Percentiles rank a stretch among this genome's conserved stretches.
These are phyloP conservation scores for Balaeniceps rex DNA, from an alignment of 2,113 vertebrate species.

Conservation along the genomic window DNA sequence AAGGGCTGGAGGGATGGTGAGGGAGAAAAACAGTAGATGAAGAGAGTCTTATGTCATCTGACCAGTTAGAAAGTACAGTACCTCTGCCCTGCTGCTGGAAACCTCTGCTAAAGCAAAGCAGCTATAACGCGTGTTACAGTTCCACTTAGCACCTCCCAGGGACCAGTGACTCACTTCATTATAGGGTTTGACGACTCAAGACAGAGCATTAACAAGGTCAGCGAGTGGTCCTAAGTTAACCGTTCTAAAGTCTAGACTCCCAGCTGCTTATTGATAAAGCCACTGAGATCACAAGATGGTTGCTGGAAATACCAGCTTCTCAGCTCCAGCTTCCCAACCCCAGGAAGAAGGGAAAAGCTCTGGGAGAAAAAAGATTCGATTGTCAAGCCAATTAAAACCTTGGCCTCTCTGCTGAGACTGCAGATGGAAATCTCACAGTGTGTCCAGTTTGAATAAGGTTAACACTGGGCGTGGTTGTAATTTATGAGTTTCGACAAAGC, in stretches of 20 bases:
- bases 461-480: not conserved
- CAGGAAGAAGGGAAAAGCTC: not conserved
- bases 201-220: not conserved
- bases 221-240: not conserved
- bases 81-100: not conserved
- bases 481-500: not conserved
- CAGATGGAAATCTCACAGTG: not conserved
- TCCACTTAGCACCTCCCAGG: slow-evolving; percentile 25
- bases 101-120: not conserved
- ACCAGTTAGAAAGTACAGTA: not conserved
- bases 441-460: not conserved
- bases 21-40: not conserved
- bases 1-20: slow-evolving; percentile 79
- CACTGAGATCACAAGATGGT: not conserved
- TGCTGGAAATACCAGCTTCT: not conserved
- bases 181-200: not conserved
- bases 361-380: not conserved
- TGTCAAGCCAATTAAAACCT: slow-evolving; percentile 32
- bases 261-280: slow-evolving; percentile 8
- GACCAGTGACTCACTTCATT: not conserved
- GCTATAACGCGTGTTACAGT: not conserved
- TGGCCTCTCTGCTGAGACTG: not conserved
- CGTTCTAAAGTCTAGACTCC: not conserved
- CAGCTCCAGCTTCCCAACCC: not conserved
- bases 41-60: not conserved